phyloP scores from a whole-genome alignment of 2,888 invertebrate genomes.

The Villa cingulata region DNA sequence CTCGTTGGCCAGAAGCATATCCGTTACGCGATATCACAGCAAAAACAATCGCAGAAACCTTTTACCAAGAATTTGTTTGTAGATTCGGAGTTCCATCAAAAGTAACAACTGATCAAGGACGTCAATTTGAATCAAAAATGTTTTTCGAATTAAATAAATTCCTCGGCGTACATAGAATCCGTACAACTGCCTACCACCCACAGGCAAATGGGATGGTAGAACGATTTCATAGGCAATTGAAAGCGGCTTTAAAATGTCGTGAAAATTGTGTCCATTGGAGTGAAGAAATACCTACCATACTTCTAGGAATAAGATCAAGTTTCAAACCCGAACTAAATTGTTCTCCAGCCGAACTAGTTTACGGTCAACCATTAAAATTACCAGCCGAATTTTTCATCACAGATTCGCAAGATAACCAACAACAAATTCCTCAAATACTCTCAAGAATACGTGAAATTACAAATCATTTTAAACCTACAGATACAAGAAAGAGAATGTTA shows the following conservation, averaged over 20 bases:
- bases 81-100: conserved; percentile 8
- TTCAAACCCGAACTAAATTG: conserved; percentile 6
- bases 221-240: conserved; percentile 9
- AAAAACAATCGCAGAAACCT: conserved; percentile 6
- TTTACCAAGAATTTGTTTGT: conserved; percentile 11
- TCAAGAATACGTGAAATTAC: background rate
- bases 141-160: conserved; percentile 5
- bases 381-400: background rate
- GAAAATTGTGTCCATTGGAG: background rate
- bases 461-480: background rate
- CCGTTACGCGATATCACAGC: conserved; percentile 10
- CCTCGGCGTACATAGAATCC: conserved; percentile 3
- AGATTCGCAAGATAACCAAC: background rate
- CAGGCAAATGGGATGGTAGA: conserved; percentile 9
- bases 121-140: conserved; percentile 10
- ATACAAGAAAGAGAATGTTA: background rate
- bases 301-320: conserved; percentile 8
- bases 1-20: conserved; percentile 12
- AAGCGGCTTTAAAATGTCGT: background rate
- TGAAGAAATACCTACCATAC: conserved; percentile 7
- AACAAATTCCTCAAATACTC: background rate
- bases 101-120: conserved; percentile 10
- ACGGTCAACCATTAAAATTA: conserved; percentile 6
- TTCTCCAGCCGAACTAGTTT: conserved; percentile 9
- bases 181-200: conserved; percentile 10